Conservation (phyloP, 1,140 invertebrate species). For the Pentalonia nigronervosa region DNA sequence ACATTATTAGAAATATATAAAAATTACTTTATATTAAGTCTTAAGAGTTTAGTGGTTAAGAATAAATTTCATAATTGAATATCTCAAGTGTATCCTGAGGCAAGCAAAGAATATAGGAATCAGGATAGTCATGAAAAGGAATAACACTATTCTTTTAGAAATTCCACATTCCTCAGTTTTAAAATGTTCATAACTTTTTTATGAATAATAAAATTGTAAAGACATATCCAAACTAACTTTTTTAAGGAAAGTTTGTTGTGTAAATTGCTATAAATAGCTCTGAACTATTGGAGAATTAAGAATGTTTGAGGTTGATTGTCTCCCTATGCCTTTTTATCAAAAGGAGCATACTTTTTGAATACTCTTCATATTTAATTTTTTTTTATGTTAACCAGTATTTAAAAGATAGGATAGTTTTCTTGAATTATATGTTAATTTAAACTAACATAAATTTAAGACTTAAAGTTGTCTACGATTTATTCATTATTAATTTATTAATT, state of each 20-base stretch:
- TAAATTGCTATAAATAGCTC: too few relatives aligned
- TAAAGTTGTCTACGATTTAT: background rate
- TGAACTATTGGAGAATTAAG: too few relatives aligned
- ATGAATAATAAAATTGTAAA: background rate
- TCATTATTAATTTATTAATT: background rate
- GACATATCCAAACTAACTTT: too few relatives aligned
- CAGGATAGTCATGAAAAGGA: background rate
- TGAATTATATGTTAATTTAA: background rate
- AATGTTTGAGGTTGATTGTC: background rate
- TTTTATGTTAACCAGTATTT: background rate
- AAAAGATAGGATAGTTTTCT: background rate
- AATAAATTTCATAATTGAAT: too few relatives aligned
- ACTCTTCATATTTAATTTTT: background rate
- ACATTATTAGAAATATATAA: background rate
- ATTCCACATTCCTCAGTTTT: background rate
- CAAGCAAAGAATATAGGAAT: background rate
- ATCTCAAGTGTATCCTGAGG: too few relatives aligned
- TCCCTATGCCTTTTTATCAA: background rate
- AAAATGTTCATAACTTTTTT: background rate
- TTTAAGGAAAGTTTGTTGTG: too few relatives aligned
- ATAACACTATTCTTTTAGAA: background rate
- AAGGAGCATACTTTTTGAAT: too few relatives aligned
- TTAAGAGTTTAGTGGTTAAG: background rate
- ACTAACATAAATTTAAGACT: background rate
- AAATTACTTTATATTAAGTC: background rate